phyloP scores from a whole-genome alignment of 2,797 vertebrate species.

The Lepilemur septentrionalis region DNA sequence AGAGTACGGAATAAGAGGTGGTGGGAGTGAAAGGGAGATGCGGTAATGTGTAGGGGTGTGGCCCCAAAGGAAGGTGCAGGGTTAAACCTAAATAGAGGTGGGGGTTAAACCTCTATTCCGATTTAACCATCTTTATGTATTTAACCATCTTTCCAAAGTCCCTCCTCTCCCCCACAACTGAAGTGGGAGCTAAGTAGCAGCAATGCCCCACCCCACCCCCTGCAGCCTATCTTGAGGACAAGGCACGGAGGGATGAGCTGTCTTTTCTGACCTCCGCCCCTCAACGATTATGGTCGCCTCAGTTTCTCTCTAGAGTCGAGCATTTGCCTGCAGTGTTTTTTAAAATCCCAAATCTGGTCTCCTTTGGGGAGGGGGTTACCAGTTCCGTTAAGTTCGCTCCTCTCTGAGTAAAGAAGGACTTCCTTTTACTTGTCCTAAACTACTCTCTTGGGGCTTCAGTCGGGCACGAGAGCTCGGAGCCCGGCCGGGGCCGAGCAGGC shows the following conservation, averaged over 20 bases:
- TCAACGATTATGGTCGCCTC: neutral
- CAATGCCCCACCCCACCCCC: neutral
- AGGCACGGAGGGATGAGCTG: neutral
- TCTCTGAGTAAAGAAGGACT: neutral
- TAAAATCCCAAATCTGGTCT: neutral
- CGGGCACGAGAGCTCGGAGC: neutral
- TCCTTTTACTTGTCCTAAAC: neutral
- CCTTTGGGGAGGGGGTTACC: neutral
- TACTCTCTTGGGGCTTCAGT: neutral
- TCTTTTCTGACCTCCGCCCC: neutral
- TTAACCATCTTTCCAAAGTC: neutral
- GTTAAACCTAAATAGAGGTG: neutral
- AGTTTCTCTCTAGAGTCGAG: neutral
- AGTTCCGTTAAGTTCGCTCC: conserved; percentile 41
- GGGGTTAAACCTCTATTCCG: neutral
- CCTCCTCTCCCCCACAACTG: neutral
- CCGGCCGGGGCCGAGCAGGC: neutral
- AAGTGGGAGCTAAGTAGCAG: neutral
- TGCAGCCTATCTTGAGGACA: neutral
- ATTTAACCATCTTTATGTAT: neutral
- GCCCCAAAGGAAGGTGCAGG: neutral
- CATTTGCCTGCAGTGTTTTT: neutral
- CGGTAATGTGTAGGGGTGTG: neutral
- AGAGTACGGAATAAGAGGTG: neutral
- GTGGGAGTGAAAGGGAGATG: neutral